Base-by-base conservation (phyloP, 2,888 invertebrate species). In the Eupithecia subumbrata region DNA sequence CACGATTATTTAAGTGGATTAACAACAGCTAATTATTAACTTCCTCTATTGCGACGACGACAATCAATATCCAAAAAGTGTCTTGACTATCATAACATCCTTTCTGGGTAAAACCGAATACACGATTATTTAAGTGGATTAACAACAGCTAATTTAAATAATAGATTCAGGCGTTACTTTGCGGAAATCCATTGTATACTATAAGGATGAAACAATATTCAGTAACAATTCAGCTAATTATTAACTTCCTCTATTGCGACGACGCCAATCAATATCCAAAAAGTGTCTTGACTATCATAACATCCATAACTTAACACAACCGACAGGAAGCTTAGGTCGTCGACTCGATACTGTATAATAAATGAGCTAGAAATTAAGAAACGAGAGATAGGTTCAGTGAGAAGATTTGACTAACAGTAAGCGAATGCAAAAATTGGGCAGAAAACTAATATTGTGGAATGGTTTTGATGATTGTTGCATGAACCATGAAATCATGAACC, bases 301-400 rank as follows among this genome's bases (percentile, higher is more conserved):
- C 37, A 37, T 37, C 7, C 37, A 37, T 18, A 64, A 30, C 30
- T 14, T 30, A 16, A 30, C 37, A 67, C n/a, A 37, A n/a, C 9
- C 11, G 12, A 68, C 68, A 45, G 68, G 68, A 68, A 68, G 43
- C 68, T 43, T 22, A 68, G 68, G 43, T 68, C 43, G 14, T 68
- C 68, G 43, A 68, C 68, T 16, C 43, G 18, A 67, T 34, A 64
- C 64, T 37, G 5, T 37, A 37, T 37, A 16, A 25, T n/a, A 67
- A 30, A 34, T 64, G 30, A 34, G 34, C 16, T 34, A 34, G 18
- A 64, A 18, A 64, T 64, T 64, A 30, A 18, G 30, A 64, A 63
- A 63, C 14, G 30, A 16, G 7, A 64, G 64, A 18, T 63, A 18
- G 64, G 18, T n/a, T 2, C 30, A 34, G 3, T 30, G 8, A 4